Conservation (phyloP, 2,113 vertebrate genomes). For the Formicarius rufipectus region DNA sequence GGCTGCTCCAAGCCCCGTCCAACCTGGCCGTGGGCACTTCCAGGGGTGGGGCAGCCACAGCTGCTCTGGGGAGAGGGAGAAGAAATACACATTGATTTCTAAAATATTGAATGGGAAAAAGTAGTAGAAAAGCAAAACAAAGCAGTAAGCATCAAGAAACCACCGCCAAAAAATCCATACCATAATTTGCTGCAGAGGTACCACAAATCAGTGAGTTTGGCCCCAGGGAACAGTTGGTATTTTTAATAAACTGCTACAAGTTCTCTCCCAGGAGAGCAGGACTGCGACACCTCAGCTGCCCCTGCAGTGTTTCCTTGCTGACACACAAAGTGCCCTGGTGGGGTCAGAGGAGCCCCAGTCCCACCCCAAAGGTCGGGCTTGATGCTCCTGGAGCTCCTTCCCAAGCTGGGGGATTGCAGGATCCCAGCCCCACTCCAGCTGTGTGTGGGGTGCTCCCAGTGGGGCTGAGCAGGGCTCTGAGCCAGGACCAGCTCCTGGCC, state of each 20-base stretch:
- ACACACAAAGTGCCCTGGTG: background rate
- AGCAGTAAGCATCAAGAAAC: background rate
- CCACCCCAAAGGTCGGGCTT: too few relatives aligned
- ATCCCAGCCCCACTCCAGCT: fast-evolving
- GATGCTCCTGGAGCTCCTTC: background rate
- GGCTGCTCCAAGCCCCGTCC: background rate
- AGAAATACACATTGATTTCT: background rate
- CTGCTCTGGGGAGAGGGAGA: background rate
- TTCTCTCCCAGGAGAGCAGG: background rate
- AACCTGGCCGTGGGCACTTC: background rate
- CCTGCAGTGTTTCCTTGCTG: background rate
- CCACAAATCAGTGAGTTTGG: background rate
- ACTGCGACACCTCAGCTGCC: background rate
- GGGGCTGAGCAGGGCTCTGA: background rate
- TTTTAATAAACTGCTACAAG: background rate
- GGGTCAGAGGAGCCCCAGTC: background rate
- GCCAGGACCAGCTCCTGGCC: background rate
- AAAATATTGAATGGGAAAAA: background rate
- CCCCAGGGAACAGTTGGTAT: fast-evolving
- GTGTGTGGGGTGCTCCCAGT: fast-evolving
- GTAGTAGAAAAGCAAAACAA: background rate
- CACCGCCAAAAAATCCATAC: fast-evolving
- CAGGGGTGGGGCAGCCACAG: background rate
- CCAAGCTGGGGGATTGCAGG: fast-evolving
- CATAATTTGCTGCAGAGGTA: background rate